Base-by-base conservation (phyloP, 2,797 vertebrate genomes). In the Menidia menidia region DNA sequence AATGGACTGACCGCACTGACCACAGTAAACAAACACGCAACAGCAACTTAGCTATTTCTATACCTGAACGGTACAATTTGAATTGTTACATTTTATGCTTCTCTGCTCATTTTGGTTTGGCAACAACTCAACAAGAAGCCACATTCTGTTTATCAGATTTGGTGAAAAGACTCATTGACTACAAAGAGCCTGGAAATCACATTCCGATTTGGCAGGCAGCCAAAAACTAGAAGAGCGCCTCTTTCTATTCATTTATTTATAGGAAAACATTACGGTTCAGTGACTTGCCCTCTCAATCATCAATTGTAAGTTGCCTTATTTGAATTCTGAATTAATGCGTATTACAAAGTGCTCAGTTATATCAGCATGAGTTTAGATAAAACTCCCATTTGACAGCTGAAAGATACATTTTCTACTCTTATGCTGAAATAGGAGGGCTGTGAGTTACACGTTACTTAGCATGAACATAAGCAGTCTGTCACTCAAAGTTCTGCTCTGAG, bases 191-290 rank as follows among this genome's bases (percentile, higher is more conserved):
- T 80, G 45, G 71, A 85, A 83, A 81, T 77, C 60, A 51, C 59
- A 74, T 86, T 82, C 61, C 60, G 33, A 81, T 74, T 79, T 87
- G 85, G 84, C 81, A 84, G 64, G 18, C 60, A 71, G 75, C 75
- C 76, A 78, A 45, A 60, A 35, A 59, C 47, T 41, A 41, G 48
- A 64, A 35, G 31, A 76, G 64, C 57, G 45, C 82, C 84, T 73
- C 69, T 63, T 57, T 48, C 50, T 35, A 68, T 83, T 83, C 31
- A 62, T 82, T 85, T 81, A 80, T 88, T 83, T 64, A 71, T 64
- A 72, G 77, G 75, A 81, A 85, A 87, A 79, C 77, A 81, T 82
- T 51, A 71, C 18, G 64, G 71, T 78, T 81, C 79, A 77, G 9
- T 63, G 66, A 60, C 78, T 85, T 32, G 43, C 68, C 77, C 71